Base-by-base conservation (phyloP, 2,888 invertebrate species). In the Parelbella ahira region DNA sequence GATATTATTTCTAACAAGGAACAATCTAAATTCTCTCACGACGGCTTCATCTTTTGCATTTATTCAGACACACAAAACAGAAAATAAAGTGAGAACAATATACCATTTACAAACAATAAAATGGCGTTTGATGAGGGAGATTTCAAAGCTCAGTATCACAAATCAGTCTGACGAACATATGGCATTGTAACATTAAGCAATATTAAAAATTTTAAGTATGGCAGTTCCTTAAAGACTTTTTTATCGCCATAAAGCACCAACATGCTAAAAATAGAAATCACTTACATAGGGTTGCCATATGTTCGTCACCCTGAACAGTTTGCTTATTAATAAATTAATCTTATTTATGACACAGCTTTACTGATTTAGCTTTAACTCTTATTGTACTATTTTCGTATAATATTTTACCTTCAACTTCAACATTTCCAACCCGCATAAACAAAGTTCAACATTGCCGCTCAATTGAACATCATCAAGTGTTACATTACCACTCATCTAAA, bases 401-500 rank as follows among this genome's bases (percentile, higher is more conserved):
- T 32, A 37, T 21, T 28, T 12, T 13, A 29, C 13, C 21, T 24
- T 11, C 3, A 21, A 7, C 23, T 11, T 32, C 20, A 25, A 28
- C 27, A 27, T 23, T 24, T 30, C 15, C 15, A 15, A 15, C 15
- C 2, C 2, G 15, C 15, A 4, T 15, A 15, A 15, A 15, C 15
- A 15, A n/a, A n/a, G n/a, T n/a, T n/a, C n/a, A n/a, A n/a, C n/a
- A n/a, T n/a, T n/a, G n/a, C n/a, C n/a, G n/a, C 8, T 24, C 30
- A 38, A 38, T 38, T 38, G 38, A 38, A 24, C 38, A 30, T 21
- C n/a, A 23, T 7, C 29, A 29, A 19, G 19, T 5, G n/a, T 33
- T 27, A 8, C 3, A 18, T 4, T 19, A 13, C 29, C 39, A 9
- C 18, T 7, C 19, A n/a, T n/a, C n/a, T n/a, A n/a, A n/a, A n/a